Conservation (phyloP, 2,113 vertebrate species). For the Myodes glareolus region DNA sequence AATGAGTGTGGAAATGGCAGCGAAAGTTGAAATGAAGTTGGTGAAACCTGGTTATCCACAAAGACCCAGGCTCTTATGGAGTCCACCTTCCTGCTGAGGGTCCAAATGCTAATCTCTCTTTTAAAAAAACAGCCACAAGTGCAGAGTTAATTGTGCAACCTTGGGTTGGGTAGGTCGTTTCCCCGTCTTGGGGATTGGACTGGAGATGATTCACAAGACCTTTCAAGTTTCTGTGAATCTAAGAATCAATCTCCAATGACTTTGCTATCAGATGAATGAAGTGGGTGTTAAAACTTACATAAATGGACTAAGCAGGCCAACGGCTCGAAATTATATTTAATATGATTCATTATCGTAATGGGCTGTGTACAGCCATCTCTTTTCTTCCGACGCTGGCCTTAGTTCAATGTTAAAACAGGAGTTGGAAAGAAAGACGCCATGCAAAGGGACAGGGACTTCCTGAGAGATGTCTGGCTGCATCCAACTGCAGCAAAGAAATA, state of each 20-base stretch:
- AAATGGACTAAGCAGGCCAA: conserved; percentile 69
- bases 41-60: neutral
- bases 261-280: conserved; percentile 14
- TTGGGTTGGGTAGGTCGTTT: conserved; percentile 61
- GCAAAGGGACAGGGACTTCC: neutral
- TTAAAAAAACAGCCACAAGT: neutral
- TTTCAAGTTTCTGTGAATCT: conserved; percentile 22
- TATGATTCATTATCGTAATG: conserved; percentile 55
- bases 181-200: conserved; percentile 18
- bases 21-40: rapidly evolving
- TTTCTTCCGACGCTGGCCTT: neutral
- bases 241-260: conserved; percentile 53
- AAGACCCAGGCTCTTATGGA: neutral
- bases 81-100: neutral
- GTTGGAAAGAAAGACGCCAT: neutral
- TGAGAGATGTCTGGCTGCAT: rapidly evolving
- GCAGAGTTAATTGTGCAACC: neutral
- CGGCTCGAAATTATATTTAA: conserved; percentile 42
- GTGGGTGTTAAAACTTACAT: conserved; percentile 30
- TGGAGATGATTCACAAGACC: conserved; percentile 37
- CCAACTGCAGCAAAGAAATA: neutral
- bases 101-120: neutral
- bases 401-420: neutral
- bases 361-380: neutral
- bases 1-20: neutral